These are phyloP conservation scores for Apis dorsata DNA, from an alignment of 1,140 invertebrate species.

Conservation along the genomic window DNA sequence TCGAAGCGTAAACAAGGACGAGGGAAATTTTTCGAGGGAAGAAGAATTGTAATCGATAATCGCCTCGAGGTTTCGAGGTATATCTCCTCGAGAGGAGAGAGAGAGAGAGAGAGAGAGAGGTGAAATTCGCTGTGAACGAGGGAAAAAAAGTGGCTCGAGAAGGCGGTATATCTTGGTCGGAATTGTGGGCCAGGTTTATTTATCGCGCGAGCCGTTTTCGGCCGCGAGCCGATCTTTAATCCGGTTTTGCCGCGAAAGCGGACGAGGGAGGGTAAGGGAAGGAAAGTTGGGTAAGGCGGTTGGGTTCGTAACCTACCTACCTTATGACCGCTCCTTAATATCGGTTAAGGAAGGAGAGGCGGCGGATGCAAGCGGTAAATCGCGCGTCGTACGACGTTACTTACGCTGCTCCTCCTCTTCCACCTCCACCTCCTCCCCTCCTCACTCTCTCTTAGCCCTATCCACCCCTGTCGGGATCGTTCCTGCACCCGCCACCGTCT, in stretches of 20 bases:
- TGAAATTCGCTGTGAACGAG: background rate
- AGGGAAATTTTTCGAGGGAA: too few species aligned
- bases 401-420: slow-evolving; percentile 19
- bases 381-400: slow-evolving; percentile 44
- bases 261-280: background rate
- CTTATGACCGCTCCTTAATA: slow-evolving; percentile 62
- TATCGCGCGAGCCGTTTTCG: background rate
- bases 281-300: slow-evolving; percentile 48
- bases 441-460: background rate
- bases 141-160: background rate
- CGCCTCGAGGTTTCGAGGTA: too few species aligned
- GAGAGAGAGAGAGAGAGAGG: background rate
- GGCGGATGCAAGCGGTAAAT: slow-evolving; percentile 45
- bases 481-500: slow-evolving; percentile 1
- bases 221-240: background rate
- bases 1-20: too few species aligned
- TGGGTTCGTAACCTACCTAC: slow-evolving; percentile 52
- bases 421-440: slow-evolving; percentile 35
- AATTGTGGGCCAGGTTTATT: background rate
- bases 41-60: too few species aligned
- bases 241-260: background rate
- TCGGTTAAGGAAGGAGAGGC: slow-evolving; percentile 29
- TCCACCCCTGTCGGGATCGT: background rate
- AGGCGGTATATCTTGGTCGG: background rate
- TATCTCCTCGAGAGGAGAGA: background rate